phyloP scores from a whole-genome alignment of 2,888 invertebrate species.

The Carabus problematicus region DNA sequence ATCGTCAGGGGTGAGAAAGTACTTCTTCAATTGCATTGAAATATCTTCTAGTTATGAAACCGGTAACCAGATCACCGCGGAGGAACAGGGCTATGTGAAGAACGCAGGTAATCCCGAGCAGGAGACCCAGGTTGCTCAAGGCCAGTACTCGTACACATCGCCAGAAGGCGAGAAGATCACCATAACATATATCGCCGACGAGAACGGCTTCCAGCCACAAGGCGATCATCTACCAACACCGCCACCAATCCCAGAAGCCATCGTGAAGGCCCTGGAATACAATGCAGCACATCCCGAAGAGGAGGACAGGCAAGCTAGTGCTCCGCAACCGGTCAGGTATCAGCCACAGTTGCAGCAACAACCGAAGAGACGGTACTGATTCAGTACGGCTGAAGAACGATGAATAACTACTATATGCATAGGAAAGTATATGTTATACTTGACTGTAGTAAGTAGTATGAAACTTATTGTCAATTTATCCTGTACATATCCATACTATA shows the following conservation, averaged over 20 bases:
- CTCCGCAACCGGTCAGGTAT: slow-evolving; percentile 42
- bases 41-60: slow-evolving; percentile 70
- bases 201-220: slow-evolving; percentile 72
- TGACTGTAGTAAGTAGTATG: too few species aligned
- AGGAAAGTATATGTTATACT: too few species aligned
- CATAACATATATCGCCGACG: slow-evolving; percentile 72
- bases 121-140: slow-evolving; percentile 73
- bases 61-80: slow-evolving; percentile 74
- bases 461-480: too few species aligned
- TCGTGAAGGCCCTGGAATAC: slow-evolving; percentile 72
- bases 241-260: slow-evolving; percentile 78
- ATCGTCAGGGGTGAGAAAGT: background rate
- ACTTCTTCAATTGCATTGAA: background rate
- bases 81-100: slow-evolving; percentile 75
- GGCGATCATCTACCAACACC: slow-evolving; percentile 81
- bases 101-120: slow-evolving; percentile 71
- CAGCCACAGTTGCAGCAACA: slow-evolving; percentile 43
- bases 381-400: background rate
- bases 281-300: slow-evolving; percentile 63
- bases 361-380: slow-evolving; percentile 27
- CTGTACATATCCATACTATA: too few species aligned
- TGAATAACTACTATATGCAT: background rate
- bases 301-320: slow-evolving; percentile 51
- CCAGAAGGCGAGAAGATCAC: slow-evolving; percentile 71
- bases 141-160: slow-evolving; percentile 71